Evolutionary conservation across 1,140 invertebrate genomes (phyloP), one percentile per base, ranked within the genome.

Genomic region (Drosophila sturtevanti): DNA sequence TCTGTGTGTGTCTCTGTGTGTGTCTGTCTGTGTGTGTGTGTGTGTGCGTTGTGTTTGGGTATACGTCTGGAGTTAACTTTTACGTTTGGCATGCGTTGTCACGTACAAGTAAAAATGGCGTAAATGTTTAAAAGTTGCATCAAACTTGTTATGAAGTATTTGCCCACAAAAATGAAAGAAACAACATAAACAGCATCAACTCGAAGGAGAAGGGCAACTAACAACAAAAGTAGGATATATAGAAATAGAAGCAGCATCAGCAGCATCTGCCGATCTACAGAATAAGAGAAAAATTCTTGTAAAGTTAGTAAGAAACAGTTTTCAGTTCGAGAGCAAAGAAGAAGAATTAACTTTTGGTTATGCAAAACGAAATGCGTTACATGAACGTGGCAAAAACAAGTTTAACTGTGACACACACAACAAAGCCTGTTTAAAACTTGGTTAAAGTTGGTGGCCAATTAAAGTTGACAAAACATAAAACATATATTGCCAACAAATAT

Each of bases 61-160:
- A 12, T 35, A 5, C 12, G 31, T 59, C 34, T 24, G 12, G 41
- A 27, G 41, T 55, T 38, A 77, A 77, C 73, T 77, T 70, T 58
- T 64, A 51, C 85, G 70, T 87, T 82, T 82, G 71, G 71, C 68
- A 76, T 86, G 82, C 81, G 81, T 77, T 74, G 79, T 87, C 82
- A 86, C 82, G 82, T 87, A 81, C 68, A 69, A 68, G 60, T 64
- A 74, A 77, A 81, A 87, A 87, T 87, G 82, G 84, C 75, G 82
- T 79, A 86, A 86, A 86, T 86, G 82, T 82, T 87, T 72, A 82
- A 81, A 86, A 86, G 75, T 86, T 86, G 79, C 82, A 86, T 79
- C 79, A 86, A 86, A 86, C 75, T 86, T 86, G 79, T 79, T 87
- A 79, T 76, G 82, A 87, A 86, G 79, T 87, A 86, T 86, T 79